Conservation (phyloP, 1,140 invertebrate species). For the Pseudomyrmex sp. region DNA sequence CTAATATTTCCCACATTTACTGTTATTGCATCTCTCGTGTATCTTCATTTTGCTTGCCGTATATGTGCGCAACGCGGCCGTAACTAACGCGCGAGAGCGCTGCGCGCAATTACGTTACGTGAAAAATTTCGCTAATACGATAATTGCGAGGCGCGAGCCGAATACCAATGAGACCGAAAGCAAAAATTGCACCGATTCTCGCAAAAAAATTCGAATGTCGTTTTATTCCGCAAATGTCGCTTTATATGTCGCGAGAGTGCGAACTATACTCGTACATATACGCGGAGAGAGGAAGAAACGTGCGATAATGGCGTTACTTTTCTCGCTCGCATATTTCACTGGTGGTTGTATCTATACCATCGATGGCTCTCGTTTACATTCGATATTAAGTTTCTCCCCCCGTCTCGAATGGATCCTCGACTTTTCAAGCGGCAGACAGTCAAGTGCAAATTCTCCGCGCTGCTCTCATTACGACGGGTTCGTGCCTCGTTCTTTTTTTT, state of each 20-base stretch:
- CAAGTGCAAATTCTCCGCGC: neutral
- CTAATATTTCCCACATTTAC: slow-evolving; percentile 15
- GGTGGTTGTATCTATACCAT: neutral
- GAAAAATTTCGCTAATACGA: slow-evolving; percentile 43
- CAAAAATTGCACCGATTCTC: slow-evolving; percentile 5
- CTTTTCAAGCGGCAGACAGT: slow-evolving; percentile 16
- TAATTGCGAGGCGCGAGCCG: slow-evolving; percentile 7
- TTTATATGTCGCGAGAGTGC: neutral
- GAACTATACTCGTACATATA: neutral
- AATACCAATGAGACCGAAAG: neutral
- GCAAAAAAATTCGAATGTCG: neutral
- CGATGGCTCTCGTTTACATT: neutral
- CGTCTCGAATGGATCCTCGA: neutral
- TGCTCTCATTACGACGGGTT: neutral
- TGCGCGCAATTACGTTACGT: slow-evolving; percentile 37
- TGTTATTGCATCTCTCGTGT: slow-evolving; percentile 21
- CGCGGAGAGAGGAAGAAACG: too few relatives aligned
- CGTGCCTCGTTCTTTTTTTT: neutral
- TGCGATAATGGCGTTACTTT: neutral
- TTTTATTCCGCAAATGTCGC: neutral
- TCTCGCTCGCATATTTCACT: neutral
- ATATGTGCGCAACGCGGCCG: neutral
- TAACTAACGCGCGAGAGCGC: neutral
- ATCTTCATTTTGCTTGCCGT: slow-evolving; percentile 27
- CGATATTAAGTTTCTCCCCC: neutral